These are phyloP conservation scores for Diloba caeruleocephala DNA, from an alignment of 2,888 invertebrate genomes.

Conservation along the genomic window DNA sequence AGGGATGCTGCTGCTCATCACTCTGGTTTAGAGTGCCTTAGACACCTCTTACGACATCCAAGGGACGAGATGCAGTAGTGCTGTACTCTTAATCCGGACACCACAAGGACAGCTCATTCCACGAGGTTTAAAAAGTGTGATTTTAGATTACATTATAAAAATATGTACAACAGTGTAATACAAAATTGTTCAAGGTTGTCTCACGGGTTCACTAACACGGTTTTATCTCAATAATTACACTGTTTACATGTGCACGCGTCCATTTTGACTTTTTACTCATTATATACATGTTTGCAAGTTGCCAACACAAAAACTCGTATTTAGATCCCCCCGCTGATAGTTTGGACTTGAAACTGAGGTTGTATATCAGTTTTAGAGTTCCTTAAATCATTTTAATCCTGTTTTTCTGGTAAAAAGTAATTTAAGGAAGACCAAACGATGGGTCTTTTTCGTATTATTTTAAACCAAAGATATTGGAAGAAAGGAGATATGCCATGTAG, in stretches of 20 bases:
- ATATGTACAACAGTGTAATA: slow-evolving; percentile 12
- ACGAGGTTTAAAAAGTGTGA: not conserved
- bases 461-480: no score
- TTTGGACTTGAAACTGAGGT: slow-evolving; percentile 33
- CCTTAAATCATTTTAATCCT: not conserved
- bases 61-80: no score
- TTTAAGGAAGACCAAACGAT: no score
- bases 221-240: slow-evolving; percentile 48
- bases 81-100: no score
- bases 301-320: slow-evolving; percentile 42
- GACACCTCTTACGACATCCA: no score
- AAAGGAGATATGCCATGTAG: no score
- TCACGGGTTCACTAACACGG: slow-evolving; percentile 43
- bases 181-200: slow-evolving; percentile 38
- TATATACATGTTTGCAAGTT: slow-evolving; percentile 39
- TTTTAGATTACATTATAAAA: slow-evolving; percentile 15
- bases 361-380: slow-evolving; percentile 19
- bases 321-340: slow-evolving; percentile 43
- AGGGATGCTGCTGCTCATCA: no score
- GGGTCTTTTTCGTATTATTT: no score
- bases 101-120: not conserved
- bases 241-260: slow-evolving; percentile 47
- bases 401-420: not conserved
- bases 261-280: slow-evolving; percentile 53
- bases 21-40: no score